Evolutionary conservation across 2,888 invertebrate genomes (phyloP), one percentile per base, ranked within the genome.

Genomic region (Sesamia inferens): DNA sequence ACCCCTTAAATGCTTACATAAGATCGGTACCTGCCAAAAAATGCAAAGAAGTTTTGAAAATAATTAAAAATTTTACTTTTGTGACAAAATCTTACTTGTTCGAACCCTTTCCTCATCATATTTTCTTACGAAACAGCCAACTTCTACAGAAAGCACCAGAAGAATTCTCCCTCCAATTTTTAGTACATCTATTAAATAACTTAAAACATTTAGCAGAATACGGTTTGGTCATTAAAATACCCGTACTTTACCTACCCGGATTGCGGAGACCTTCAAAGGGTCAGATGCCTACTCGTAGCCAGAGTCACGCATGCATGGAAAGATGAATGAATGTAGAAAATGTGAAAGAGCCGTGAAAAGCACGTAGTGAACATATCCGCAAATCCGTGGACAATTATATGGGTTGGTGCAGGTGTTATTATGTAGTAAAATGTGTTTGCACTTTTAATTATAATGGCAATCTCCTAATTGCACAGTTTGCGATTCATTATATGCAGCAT

Each of bases 301-400:
- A 4, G 44, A 44, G 13, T 13, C 47, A 71, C 31, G 58, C 68
- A 61, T 55, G 72, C 68, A 39, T 65, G 22, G 58, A 71, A 65
- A 58, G 42, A 58, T 81, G 57, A 77, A 73, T 73, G 82, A 39
- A 80, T 66, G 64, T 62, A n/a, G 54, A 82, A 66, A 78, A 73
- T 82, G 24, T 14, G 61, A 16, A 57, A 54, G 19, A 59, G 31
- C 44, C 63, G 63, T 44, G 57, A 57, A 65, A 44, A 51, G 11
- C 73, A 73, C 65, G 42, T 31, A 62, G 59, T 16, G 19, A 16
- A 54, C 51, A 61, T 78, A 65, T 81, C 81, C 77, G 63, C 55
- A 47, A 58, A 48, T 31, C 22, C 48, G 59, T 62, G 31, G 5
- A 42, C 58, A 62, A 71, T 22, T 42, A 5, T 47, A 39, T 72